These are phyloP conservation scores for Zygothrica quintamaculata DNA, from an alignment of 2,888 invertebrate genomes.

Conservation along the genomic window DNA sequence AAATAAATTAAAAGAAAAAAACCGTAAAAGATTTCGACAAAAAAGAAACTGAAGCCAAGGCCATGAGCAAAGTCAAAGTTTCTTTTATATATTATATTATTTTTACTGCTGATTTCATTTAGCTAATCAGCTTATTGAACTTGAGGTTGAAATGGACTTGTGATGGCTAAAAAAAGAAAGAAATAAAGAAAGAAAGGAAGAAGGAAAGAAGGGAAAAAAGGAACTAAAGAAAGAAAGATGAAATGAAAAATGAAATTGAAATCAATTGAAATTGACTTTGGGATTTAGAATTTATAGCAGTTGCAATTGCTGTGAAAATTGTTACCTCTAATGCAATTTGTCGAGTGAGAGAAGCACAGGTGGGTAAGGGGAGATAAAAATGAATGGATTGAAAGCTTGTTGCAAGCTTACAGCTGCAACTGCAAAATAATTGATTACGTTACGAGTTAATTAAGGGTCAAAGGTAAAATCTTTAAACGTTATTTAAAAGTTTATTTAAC, in stretches of 20 bases:
- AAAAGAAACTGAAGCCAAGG: neutral
- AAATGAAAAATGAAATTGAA: constrained; percentile 38
- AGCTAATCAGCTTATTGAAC: constrained; percentile 78
- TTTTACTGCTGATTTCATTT: constrained; percentile 65
- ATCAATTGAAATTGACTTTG: constrained; percentile 53
- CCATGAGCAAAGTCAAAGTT: constrained; percentile 19
- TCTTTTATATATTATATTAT: constrained; percentile 41
- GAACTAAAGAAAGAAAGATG: constrained; percentile 2
- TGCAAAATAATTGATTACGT: constrained; percentile 56
- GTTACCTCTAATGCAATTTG: constrained; percentile 65
- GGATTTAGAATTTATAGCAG: constrained; percentile 37
- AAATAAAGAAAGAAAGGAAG: constrained; percentile 3
- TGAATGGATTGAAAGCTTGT: no score
- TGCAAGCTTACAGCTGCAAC: constrained; percentile 36
- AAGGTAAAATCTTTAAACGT: no score
- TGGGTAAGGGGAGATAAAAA: neutral
- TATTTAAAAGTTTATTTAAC: no score
- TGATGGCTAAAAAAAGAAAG: neutral
- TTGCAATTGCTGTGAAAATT: constrained; percentile 58
- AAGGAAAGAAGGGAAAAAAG: constrained; percentile 3
- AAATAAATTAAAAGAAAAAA: constrained; percentile 3
- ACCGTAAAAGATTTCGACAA: constrained; percentile 1
- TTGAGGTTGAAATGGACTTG: constrained; percentile 45
- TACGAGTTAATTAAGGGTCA: constrained; percentile 42
- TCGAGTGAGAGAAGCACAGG: constrained; percentile 12